phyloP scores from a whole-genome alignment of 2,797 vertebrate genomes.

The Pygocentrus nattereri region DNA sequence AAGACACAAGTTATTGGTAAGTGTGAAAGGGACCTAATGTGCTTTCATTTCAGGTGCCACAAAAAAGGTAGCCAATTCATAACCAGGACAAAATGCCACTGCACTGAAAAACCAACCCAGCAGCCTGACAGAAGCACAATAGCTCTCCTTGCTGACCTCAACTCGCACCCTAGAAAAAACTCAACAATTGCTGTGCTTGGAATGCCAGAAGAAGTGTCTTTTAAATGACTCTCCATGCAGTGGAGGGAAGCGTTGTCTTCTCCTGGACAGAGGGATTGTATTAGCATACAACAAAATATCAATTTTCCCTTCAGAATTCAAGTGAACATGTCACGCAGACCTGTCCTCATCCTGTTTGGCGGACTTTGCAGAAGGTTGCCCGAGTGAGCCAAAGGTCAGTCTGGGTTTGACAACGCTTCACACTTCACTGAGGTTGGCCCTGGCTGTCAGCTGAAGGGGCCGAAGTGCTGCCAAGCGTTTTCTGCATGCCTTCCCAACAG shows the following conservation, averaged over 20 bases:
- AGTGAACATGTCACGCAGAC: background rate
- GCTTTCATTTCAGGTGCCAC: background rate
- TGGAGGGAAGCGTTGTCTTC: background rate
- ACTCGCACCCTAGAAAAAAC: background rate
- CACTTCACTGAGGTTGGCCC: constrained; percentile 35
- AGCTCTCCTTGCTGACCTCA: background rate
- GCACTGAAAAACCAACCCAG: background rate
- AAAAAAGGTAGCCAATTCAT: background rate
- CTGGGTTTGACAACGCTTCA: constrained; percentile 27
- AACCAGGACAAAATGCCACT: background rate
- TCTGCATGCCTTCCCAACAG: background rate
- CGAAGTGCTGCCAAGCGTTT: constrained; percentile 13
- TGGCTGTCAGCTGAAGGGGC: constrained; percentile 31
- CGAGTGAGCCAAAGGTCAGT: constrained; percentile 27
- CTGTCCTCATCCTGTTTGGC: background rate
- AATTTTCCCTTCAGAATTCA: constrained; percentile 24
- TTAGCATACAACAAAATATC: constrained; percentile 1
- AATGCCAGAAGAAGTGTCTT: background rate
- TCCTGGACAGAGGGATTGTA: background rate
- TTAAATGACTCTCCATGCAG: background rate
- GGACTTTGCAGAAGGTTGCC: background rate
- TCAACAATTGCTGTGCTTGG: background rate
- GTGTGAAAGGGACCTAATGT: background rate
- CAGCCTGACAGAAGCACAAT: no score
- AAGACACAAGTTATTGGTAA: background rate